These are phyloP conservation scores for Scyliorhinus canicula DNA, from an alignment of 2,797 vertebrate species.

Conservation along the genomic window DNA sequence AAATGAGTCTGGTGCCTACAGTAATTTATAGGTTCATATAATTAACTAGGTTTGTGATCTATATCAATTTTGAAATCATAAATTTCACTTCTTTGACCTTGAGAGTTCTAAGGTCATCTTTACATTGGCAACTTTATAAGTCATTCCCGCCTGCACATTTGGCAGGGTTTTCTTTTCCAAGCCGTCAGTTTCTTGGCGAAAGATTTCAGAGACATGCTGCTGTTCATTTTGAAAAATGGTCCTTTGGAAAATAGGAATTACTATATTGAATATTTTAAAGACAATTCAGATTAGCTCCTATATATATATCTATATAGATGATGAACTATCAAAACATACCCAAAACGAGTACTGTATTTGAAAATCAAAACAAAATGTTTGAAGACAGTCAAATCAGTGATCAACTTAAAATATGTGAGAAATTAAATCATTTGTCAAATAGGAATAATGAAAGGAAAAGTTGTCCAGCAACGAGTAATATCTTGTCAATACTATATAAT, in stretches of 20 bases:
- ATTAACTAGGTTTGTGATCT: not conserved
- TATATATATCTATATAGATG: not conserved
- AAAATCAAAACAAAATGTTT: not conserved
- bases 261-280: not conserved
- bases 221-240: not conserved
- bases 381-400: not conserved
- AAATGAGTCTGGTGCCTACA: not conserved
- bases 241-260: not conserved
- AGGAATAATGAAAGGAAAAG: not conserved
- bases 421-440: not conserved
- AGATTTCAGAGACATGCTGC: not conserved
- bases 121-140: not conserved
- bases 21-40: not conserved
- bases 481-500: not conserved
- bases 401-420: not conserved
- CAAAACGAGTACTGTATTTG: not conserved
- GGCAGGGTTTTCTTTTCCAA: not conserved
- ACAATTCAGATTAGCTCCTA: not conserved
- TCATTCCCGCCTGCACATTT: not conserved
- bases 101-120: not conserved
- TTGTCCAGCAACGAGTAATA: not conserved
- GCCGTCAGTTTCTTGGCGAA: not conserved
- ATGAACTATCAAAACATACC: not conserved
- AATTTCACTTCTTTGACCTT: not conserved
- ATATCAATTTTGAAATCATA: not conserved